Conservation (phyloP, 2,888 invertebrate species). For the Amiota minor region DNA sequence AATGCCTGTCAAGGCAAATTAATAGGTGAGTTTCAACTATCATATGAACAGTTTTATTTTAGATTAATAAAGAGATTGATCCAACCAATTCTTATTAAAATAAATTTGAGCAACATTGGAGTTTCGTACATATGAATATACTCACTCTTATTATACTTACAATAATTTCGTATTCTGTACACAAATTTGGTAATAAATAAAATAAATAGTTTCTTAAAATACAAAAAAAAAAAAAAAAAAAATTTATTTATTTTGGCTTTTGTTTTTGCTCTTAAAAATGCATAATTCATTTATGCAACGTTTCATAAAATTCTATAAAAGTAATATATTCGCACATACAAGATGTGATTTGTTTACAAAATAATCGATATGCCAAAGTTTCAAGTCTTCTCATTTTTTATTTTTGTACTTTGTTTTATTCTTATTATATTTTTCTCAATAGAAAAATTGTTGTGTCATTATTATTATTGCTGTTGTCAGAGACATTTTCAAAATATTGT, state of each 20-base stretch:
- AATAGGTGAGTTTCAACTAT: slow-evolving; percentile 64
- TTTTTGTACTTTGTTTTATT: too few species aligned
- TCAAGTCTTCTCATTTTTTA: too few species aligned
- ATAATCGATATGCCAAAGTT: not conserved
- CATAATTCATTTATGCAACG: slow-evolving; percentile 26
- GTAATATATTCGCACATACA: too few species aligned
- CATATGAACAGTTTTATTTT: not conserved
- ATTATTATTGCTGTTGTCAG: not conserved
- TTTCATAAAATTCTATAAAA: not conserved
- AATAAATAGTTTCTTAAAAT: not conserved
- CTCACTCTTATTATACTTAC: not conserved
- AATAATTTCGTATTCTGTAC: slow-evolving; percentile 13
- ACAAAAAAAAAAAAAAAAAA: slow-evolving; percentile 21
- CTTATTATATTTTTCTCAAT: not conserved
- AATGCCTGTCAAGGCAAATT: slow-evolving; percentile 69
- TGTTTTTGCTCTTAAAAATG: slow-evolving; percentile 19
- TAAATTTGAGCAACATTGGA: not conserved
- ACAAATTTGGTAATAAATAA: slow-evolving; percentile 11
- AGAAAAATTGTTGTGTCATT: slow-evolving; percentile 10
- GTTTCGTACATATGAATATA: not conserved
- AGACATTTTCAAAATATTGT: not conserved
- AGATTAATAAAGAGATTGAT: too few species aligned
- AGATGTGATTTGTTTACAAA: slow-evolving; percentile 20
- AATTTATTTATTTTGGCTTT: not conserved
- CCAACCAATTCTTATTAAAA: not conserved